Evolutionary conservation across 2,888 invertebrate genomes (phyloP).

Genomic region (Conchocele bisecta): DNA sequence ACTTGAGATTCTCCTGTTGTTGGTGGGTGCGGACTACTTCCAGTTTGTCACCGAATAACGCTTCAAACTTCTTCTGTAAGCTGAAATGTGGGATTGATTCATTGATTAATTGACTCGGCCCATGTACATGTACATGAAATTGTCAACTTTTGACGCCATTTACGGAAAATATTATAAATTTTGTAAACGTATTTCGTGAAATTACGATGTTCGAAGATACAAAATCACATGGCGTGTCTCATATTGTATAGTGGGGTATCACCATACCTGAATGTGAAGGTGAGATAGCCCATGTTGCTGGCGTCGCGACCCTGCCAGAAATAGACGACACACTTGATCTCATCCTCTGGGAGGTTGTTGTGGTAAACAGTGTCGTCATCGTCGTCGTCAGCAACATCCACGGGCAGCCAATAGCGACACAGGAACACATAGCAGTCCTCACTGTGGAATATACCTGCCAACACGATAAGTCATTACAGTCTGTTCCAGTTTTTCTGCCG

Average conservation of each 20-base stretch:
- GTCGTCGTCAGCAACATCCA: conserved; percentile 78
- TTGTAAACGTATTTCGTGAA: no score
- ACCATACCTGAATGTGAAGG: conserved; percentile 98
- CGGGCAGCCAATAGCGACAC: conserved; percentile 95
- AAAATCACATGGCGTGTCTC: no score
- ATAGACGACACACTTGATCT: conserved; percentile 98
- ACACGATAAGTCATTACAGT: neutral
- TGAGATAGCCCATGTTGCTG: conserved; percentile 99
- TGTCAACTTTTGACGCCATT: no score
- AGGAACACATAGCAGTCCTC: conserved; percentile 99
- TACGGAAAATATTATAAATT: no score
- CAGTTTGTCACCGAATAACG: conserved; percentile 93
- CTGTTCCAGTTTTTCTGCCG: neutral
- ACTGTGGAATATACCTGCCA: conserved; percentile 91
- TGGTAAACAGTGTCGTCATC: conserved; percentile 85
- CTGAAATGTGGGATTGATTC: no score
- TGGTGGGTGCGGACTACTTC: conserved; percentile 97
- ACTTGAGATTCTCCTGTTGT: conserved; percentile 98
- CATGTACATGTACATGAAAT: neutral
- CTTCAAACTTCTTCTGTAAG: conserved; percentile 94
- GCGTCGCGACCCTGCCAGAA: conserved; percentile 99
- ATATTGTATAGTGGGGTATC: no score
- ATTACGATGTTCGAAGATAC: no score
- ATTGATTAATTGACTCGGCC: neutral
- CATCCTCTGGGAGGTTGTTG: conserved; percentile 85